These are phyloP conservation scores for Drosophila kambysellisi DNA, from an alignment of 2,888 invertebrate species.

Conservation along the genomic window DNA sequence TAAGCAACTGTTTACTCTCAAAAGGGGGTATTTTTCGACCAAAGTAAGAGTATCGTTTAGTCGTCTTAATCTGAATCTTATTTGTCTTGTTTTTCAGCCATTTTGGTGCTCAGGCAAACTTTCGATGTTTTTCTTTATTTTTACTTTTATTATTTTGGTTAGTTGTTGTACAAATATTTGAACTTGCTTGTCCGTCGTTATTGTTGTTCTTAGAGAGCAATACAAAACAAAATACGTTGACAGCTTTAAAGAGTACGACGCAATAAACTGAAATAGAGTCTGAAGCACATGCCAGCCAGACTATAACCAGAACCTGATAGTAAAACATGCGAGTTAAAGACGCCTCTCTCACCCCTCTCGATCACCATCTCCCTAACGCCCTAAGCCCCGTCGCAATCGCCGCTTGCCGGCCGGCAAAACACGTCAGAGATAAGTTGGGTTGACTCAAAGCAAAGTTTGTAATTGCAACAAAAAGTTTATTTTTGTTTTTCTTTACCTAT, in stretches of 20 bases:
- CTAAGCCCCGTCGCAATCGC: neutral
- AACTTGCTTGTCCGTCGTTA: constrained; percentile 6
- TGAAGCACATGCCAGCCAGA: constrained; percentile 9
- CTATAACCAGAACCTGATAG: constrained; percentile 44
- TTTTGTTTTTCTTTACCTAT: neutral
- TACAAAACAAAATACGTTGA: neutral
- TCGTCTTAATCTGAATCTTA: neutral
- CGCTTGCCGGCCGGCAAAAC: constrained; percentile 54
- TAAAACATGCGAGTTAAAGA: constrained; percentile 4
- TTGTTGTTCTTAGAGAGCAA: constrained; percentile 4
- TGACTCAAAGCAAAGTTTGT: constrained; percentile 25
- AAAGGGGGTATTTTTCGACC: neutral
- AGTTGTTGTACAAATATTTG: constrained; percentile 45
- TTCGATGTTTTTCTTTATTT: constrained; percentile 25
- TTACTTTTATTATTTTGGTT: constrained; percentile 9
- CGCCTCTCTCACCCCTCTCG: neutral
- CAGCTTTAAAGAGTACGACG: constrained; percentile 45
- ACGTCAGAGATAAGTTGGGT: constrained; percentile 42
- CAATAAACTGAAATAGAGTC: constrained; percentile 54
- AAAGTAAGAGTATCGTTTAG: constrained; percentile 1
- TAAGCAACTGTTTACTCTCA: neutral
- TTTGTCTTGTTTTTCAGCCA: constrained; percentile 12
- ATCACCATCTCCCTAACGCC: neutral
- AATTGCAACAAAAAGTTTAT: constrained; percentile 18
- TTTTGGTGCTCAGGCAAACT: constrained; percentile 23